Evolutionary conservation across 2,797 vertebrate genomes (phyloP), one percentile per base, ranked within the genome.

Genomic region (Hybognathus amarus): DNA sequence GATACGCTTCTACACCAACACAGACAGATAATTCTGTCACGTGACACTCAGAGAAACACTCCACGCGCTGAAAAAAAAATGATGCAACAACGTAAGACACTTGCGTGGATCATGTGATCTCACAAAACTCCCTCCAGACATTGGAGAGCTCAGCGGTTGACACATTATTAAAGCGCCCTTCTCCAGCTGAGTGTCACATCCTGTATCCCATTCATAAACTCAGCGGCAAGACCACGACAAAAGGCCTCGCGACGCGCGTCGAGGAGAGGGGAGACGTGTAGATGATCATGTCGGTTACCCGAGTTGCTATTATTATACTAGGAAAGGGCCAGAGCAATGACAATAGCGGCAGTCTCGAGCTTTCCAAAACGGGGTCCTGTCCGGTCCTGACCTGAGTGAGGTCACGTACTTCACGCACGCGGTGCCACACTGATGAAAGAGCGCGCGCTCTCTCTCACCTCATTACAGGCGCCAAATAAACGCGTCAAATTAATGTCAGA

Each of bases 391-490:
- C 84, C 80, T 73, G 84, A 83, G 76, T 17, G 75, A 77, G 80
- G 79, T 88, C 87, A 89, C 84, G 88, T 88, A 89, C 59, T 6
- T 36, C 80, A 63, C 74, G 87, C 79, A 84, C 42, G 71, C 66
- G 47, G 73, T 64, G 78, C 54, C 82, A 83, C 24, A 67, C 36
- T 47, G 40, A n/a, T 33, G 36, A 4, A 33, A 18, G 69, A 36
- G 67, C 79, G 54, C 77, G 74, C 45, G 42, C 30, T 10, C 50
- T 56, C 61, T 56, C 61, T 18, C 64, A 54, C 47, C 64, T 78
- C 86, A 69, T 85, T 50, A 61, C 30, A 1, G 66, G 22, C 47
- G 64, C 33, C 36, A 33, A 79, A 70, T 68, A 59, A 82, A 82
- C 63, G 77, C n/a, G 40, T 63, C 40, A 85, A 68, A 79, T 82